Evolutionary conservation across 2,888 invertebrate species (phyloP).

Genomic region (Pomacea canaliculata): DNA sequence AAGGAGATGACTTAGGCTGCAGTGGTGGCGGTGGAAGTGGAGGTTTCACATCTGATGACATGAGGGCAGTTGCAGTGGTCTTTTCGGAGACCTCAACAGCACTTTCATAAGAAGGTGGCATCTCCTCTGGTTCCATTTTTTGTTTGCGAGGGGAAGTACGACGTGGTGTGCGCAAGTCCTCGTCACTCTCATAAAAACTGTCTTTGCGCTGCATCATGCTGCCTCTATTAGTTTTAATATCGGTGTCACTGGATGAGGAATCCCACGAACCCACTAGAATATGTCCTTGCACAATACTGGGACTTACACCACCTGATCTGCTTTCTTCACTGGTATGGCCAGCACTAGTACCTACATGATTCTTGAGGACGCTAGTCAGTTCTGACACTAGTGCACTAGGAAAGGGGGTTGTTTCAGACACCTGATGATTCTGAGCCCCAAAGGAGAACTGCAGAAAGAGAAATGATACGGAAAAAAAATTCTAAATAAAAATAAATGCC

Average conservation of each 20-base stretch:
- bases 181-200: conserved; percentile 62
- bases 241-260: conserved; percentile 32
- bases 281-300: not conserved
- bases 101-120: conserved; percentile 30
- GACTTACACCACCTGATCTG: conserved; percentile 2
- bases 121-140: conserved; percentile 10
- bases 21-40: conserved; percentile 2
- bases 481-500: conserved; percentile 7
- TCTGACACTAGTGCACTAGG: conserved; percentile 20
- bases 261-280: conserved; percentile 22
- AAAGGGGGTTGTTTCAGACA: conserved; percentile 19
- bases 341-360: not conserved
- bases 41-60: not conserved
- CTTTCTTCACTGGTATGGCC: conserved; percentile 6
- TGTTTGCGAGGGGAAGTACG: conserved; percentile 29
- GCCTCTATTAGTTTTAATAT: conserved; percentile 11
- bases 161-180: conserved; percentile 37
- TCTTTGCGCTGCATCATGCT: conserved; percentile 42
- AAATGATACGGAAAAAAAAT: conserved; percentile 13
- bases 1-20: not conserved
- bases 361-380: conserved; percentile 8
- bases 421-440: conserved; percentile 18
- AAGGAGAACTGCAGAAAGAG: conserved; percentile 17
- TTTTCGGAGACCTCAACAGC: conserved; percentile 11
- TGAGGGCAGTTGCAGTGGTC: conserved; percentile 5